Conservation (phyloP, 2,888 invertebrate genomes). For the Mimachlamys varia region DNA sequence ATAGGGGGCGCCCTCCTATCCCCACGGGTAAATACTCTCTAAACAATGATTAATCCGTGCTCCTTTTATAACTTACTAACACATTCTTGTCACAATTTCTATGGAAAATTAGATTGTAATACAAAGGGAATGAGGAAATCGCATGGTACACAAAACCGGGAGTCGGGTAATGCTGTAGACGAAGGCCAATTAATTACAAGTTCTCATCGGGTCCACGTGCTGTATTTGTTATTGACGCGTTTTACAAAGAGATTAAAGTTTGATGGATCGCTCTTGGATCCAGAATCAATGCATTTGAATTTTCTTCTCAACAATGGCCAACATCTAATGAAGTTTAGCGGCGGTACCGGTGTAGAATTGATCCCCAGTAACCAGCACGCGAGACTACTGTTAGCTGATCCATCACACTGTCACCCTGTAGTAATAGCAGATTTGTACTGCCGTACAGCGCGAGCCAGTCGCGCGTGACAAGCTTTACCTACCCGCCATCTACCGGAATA, state of each 20-base stretch:
- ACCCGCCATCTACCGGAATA: background rate
- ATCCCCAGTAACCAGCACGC: slow-evolving; percentile 49
- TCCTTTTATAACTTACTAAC: slow-evolving; percentile 50
- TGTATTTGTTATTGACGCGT: slow-evolving; percentile 53
- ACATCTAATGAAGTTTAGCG: slow-evolving; percentile 48
- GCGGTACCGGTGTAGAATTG: slow-evolving; percentile 36
- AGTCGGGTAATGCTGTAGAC: slow-evolving; percentile 47
- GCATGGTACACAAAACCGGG: slow-evolving; percentile 47
- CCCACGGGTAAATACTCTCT: slow-evolving; percentile 47
- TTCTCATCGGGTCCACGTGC: slow-evolving; percentile 47
- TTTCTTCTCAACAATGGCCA: slow-evolving; percentile 50
- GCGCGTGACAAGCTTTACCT: background rate
- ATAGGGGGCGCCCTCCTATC: slow-evolving; percentile 37
- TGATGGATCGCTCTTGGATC: slow-evolving; percentile 48
- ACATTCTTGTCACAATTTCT: slow-evolving; percentile 46
- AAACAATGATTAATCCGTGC: slow-evolving; percentile 50
- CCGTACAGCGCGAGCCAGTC: background rate
- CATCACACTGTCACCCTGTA: slow-evolving; percentile 51
- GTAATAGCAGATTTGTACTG: slow-evolving; percentile 43
- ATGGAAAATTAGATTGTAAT: slow-evolving; percentile 51
- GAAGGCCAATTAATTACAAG: slow-evolving; percentile 50
- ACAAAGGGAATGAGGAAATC: slow-evolving; percentile 52
- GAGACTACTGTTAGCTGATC: slow-evolving; percentile 45
- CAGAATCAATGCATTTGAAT: slow-evolving; percentile 50
- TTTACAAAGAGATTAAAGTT: slow-evolving; percentile 52